A percentile compares a stretch with the other conserved stretches of the same genome.
These are phyloP conservation scores for Elephas maximus DNA, from an alignment of 2,113 vertebrate genomes.

Conservation along the genomic window DNA sequence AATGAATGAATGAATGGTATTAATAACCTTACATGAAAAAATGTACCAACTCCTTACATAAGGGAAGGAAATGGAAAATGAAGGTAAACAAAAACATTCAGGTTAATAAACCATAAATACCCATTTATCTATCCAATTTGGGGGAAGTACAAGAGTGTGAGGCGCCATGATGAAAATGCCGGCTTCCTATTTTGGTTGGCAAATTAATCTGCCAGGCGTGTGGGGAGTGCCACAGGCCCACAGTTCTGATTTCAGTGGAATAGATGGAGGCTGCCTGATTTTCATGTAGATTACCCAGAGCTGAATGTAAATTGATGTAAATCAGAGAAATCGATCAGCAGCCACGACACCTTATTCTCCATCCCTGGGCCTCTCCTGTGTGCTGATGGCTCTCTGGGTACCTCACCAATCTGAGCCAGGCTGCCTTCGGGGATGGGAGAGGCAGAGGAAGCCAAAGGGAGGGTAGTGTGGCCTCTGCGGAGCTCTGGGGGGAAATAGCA, in stretches of 20 bases:
- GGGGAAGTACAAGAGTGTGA: conserved; percentile 2
- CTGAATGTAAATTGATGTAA: conserved; percentile 86
- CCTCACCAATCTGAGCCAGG: conserved; percentile 48
- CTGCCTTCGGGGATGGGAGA: background rate
- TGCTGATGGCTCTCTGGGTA: background rate
- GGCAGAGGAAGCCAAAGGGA: background rate
- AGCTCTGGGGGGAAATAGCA: conserved; percentile 7
- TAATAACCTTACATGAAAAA: background rate
- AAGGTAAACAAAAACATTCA: conserved; percentile 52
- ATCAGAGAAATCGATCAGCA: conserved; percentile 69
- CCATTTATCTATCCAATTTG: conserved; percentile 77
- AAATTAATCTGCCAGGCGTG: conserved; percentile 81
- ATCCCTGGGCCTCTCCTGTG: conserved; percentile 58
- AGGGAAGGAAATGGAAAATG: conserved; percentile 49
- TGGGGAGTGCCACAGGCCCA: conserved; percentile 9
- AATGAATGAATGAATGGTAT: background rate
- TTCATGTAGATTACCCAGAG: conserved; percentile 75
- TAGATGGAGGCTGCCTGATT: conserved; percentile 67
- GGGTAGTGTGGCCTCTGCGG: background rate
- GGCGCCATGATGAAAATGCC: conserved; percentile 63
- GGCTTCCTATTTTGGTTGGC: conserved; percentile 55
- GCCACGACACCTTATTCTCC: conserved; percentile 73
- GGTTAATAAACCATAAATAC: conserved; percentile 74
- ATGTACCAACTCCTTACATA: background rate
- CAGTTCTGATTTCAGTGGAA: background rate